Percentiles rank a stretch among this genome's conserved stretches.
Conservation (phyloP, 2,113 vertebrate genomes). For the Hystrix cristata region DNA sequence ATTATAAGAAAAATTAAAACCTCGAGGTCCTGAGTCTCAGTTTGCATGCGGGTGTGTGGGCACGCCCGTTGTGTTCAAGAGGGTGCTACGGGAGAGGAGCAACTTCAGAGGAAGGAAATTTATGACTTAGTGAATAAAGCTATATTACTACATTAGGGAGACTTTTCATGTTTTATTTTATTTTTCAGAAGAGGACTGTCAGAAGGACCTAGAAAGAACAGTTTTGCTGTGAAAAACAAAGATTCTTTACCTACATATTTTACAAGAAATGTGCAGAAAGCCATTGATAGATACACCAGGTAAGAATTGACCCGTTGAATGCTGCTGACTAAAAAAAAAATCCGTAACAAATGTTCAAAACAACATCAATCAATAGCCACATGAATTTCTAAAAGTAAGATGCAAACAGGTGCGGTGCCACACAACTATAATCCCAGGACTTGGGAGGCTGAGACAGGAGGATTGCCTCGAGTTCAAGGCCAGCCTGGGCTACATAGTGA, state of each 20-base stretch:
- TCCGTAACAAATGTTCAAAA: not conserved
- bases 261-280: conserved; percentile 80
- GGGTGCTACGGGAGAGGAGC: not conserved
- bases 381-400: not conserved
- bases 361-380: not conserved
- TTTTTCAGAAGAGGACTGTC: conserved; percentile 77
- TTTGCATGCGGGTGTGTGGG: not conserved
- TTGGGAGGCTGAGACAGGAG: not conserved
- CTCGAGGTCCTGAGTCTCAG: not conserved
- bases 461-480: not conserved
- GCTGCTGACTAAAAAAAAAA: not conserved
- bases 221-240: conserved; percentile 43
- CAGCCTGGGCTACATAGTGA: not conserved
- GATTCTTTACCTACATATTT: conserved; percentile 75
- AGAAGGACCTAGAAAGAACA: conserved; percentile 35
- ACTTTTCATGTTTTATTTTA: not conserved
- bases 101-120: not conserved
- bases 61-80: not conserved
- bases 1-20: conserved; percentile 16
- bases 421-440: not conserved
- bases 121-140: not conserved
- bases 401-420: not conserved
- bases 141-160: not conserved
- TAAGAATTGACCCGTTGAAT: conserved; percentile 48
- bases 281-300: conserved; percentile 76